Base-by-base conservation (phyloP, 2,113 vertebrate species). In the Xenopus borealis region DNA sequence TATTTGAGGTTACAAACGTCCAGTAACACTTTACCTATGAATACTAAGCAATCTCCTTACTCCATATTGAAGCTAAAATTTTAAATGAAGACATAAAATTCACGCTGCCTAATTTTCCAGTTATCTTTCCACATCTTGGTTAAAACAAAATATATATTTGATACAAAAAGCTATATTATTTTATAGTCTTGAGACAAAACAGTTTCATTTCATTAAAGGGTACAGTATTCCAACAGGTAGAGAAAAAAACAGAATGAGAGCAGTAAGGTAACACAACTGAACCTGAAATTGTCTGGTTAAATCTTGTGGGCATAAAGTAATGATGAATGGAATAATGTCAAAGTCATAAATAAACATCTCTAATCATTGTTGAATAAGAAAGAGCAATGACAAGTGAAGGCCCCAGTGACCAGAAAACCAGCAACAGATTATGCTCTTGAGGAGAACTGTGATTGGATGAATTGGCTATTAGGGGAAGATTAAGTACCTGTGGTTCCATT, bases 401-500 rank as follows among this genome's bases (percentile, higher is more conserved):
- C 90, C 87, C 90, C 78, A 77, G 81, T 94, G 91, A 94, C 88
- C 90, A 83, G 80, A 85, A 90, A 91, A 92, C 87, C 92, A 89
- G 88, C 89, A 93, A 89, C 82, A 89, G 88, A 93, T 93, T 92
- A 80, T 83, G 87, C 91, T 87, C 89, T 75, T 81, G 90, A 93
- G 88, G 87, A 82, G 88, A 81, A 75, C 66, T 79, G 86, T 90
- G 89, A 95, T 92, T 87, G 88, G 89, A 82, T 89, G 84, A 91
- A 91, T 90, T 94, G 93, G 88, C 89, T 92, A 92, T 96, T 94
- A 94, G 89, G 88, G 87, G 85, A 94, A 95, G 93, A 96, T 95
- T 95, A 94, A 97, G 93, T 95, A 90, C 88, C 90, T 86, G 80
- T 82, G 82, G 88, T 92, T 93, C 87, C 86, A 89, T 86, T 87